These are phyloP conservation scores for Corydoras maculifer DNA, from an alignment of 2,113 vertebrate species.

Conservation along the genomic window DNA sequence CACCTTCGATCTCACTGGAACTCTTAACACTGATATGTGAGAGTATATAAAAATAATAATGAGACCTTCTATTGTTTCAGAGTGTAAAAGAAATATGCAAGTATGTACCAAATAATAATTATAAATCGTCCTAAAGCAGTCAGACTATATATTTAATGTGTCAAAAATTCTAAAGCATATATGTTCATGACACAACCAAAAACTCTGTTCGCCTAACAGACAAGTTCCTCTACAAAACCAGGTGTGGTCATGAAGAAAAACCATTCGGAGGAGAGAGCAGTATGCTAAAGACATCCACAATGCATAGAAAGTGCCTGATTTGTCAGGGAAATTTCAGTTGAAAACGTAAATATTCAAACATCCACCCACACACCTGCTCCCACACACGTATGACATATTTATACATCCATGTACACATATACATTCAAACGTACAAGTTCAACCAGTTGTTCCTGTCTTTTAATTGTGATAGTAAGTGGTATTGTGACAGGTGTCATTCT, in stretches of 20 bases:
- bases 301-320: neutral
- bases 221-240: no score
- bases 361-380: neutral
- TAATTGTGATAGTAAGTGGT: neutral
- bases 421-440: neutral
- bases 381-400: neutral
- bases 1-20: no score
- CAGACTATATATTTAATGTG: no score
- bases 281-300: neutral
- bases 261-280: neutral
- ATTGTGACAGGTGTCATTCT: no score
- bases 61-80: neutral
- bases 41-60: neutral
- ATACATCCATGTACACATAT: neutral
- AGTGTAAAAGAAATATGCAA: no score
- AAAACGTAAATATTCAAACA: conserved; percentile 24
- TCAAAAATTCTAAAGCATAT: no score
- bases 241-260: neutral
- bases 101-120: no score
- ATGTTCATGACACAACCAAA: no score
- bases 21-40: no score
- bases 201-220: no score
- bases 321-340: conserved; percentile 34
- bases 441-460: conserved; percentile 13
- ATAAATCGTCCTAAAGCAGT: no score